These are phyloP conservation scores for Paracyclopina nana DNA, from an alignment of 1,140 invertebrate genomes.

Conservation along the genomic window DNA sequence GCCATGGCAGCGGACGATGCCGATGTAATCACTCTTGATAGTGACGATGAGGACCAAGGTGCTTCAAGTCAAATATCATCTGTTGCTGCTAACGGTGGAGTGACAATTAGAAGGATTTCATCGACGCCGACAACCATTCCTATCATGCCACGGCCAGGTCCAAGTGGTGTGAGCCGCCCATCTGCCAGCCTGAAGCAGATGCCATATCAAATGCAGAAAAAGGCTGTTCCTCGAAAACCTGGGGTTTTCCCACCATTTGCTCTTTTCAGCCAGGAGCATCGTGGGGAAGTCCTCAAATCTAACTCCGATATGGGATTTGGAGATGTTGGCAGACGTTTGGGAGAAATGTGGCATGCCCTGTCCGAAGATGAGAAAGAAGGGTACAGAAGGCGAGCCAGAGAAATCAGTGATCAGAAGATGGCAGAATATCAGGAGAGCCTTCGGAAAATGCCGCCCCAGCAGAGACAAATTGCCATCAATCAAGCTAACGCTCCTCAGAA, in stretches of 20 bases:
- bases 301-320: neutral
- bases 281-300: neutral
- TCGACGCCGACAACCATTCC: too few species aligned
- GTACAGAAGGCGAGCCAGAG: neutral
- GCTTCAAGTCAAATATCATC: too few species aligned
- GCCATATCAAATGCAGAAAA: too few species aligned
- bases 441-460: neutral
- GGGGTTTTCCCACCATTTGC: conserved; percentile 4
- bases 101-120: too few species aligned
- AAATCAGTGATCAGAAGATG: neutral
- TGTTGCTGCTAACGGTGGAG: too few species aligned
- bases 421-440: neutral
- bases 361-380: conserved; percentile 5
- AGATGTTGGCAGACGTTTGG: neutral
- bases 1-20: too few species aligned
- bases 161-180: too few species aligned
- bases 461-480: neutral
- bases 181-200: too few species aligned
- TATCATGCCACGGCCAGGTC: too few species aligned
- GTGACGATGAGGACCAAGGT: too few species aligned
- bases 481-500: neutral
- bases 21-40: too few species aligned
- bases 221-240: too few species aligned
- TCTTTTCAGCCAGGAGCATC: neutral
- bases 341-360: conserved; percentile 8